Evolutionary conservation across 2,888 invertebrate species (phyloP), one percentile per base, ranked within the genome.

Genomic region (Mystacides longicornis): DNA sequence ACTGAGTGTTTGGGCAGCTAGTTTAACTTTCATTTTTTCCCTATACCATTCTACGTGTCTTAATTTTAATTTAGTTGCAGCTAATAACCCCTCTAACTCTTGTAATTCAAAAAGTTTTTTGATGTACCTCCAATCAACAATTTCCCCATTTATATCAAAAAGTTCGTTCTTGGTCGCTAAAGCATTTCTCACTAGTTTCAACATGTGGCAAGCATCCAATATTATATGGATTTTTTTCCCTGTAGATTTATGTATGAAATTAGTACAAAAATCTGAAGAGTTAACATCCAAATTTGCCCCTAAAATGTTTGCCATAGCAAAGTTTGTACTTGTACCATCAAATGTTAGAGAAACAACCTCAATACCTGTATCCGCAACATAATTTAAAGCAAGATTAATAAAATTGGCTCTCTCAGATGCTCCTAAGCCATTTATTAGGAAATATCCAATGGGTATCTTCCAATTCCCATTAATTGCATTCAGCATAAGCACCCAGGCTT

Each of bases 221-320:
- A n/a, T n/a, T n/a, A n/a, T n/a, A n/a, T n/a, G n/a, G n/a, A n/a
- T n/a, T n/a, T n/a, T n/a, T n/a, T n/a, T n/a, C n/a, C n/a, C n/a
- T n/a, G n/a, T n/a, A n/a, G n/a, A n/a, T n/a, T n/a, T n/a, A n/a
- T n/a, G n/a, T n/a, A n/a, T n/a, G n/a, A n/a, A n/a, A n/a, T n/a
- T n/a, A n/a, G n/a, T n/a, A n/a, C n/a, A n/a, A n/a, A n/a, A n/a
- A n/a, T n/a, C n/a, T n/a, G 3, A 20, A 3, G 20, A 2, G n/a
- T n/a, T n/a, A n/a, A n/a, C n/a, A 16, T 45, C 3, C 20, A 45
- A 45, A 5, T 45, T 45, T 3, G 45, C 45, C 9, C 45, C 20
- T 21, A 19, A 45, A 16, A 45, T 45, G 16, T 45, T 45, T 20
- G 45, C 45, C 45, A 45, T 45, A 19, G 45, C 45, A 45, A 45